Conservation (phyloP, 2,797 vertebrate species). For the Alcedo atthis region DNA sequence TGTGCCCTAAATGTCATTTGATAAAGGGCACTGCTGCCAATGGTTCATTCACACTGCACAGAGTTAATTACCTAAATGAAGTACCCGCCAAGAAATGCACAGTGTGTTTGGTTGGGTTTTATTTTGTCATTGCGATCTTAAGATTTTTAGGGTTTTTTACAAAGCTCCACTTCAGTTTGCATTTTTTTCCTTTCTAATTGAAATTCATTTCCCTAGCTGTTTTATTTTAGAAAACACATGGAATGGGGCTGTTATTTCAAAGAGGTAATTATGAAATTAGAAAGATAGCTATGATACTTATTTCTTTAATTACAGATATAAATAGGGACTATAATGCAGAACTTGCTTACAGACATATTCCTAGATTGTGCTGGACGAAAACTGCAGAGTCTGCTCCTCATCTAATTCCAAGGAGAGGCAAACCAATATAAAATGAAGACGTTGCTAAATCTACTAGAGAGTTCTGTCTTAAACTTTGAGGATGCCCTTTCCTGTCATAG, state of each 20-base stretch:
- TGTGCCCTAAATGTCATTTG: constrained; percentile 55
- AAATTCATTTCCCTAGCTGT: constrained; percentile 78
- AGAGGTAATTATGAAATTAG: constrained; percentile 80
- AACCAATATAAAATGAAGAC: background rate
- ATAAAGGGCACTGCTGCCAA: constrained; percentile 54
- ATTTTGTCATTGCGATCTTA: background rate
- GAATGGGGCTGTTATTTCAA: constrained; percentile 72
- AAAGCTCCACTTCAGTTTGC: constrained; percentile 53
- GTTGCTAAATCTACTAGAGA: background rate
- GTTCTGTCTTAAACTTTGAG: background rate
- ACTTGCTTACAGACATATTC: constrained; percentile 43
- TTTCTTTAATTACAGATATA: constrained; percentile 60
- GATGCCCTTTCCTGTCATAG: background rate
- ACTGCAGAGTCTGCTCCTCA: background rate
- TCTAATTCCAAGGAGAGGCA: background rate
- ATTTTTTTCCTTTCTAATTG: constrained; percentile 75
- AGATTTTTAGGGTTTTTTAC: background rate
- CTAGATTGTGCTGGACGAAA: constrained; percentile 23
- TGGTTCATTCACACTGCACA: constrained; percentile 23
- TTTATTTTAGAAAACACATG: constrained; percentile 80
- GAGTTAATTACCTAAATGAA: constrained; percentile 72
- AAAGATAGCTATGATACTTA: constrained; percentile 65
- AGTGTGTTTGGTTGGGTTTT: background rate
- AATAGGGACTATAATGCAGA: constrained; percentile 20
- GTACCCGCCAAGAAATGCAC: constrained; percentile 46